Base-by-base conservation (phyloP, 2,113 vertebrate genomes). In the Dasyprocta punctata region DNA sequence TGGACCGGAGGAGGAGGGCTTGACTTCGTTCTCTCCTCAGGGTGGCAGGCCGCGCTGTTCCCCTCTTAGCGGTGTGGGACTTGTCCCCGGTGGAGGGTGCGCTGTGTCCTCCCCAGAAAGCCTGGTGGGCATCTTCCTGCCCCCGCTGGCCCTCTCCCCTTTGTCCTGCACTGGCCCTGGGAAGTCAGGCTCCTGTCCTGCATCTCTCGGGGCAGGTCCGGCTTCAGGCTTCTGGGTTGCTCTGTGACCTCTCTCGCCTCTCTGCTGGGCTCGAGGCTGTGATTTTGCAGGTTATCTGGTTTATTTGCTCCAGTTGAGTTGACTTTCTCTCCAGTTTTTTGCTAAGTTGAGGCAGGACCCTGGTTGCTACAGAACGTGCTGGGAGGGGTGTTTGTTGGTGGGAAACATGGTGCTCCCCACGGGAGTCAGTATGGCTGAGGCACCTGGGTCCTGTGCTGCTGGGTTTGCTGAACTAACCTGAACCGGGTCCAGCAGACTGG, bases 111-210 rank as follows among this genome's bases (percentile, higher is more conserved):
- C 24, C n/a, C n/a, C n/a, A n/a, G n/a, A n/a, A n/a, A n/a, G n/a
- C n/a, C n/a, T 38, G 26, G 13, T 44, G 38, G 71, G 58, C n/a
- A n/a, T n/a, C n/a, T n/a, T n/a, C n/a, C n/a, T n/a, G 2, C 12
- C 30, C 24, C 56, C 0, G 0, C 2, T 30, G 28, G 22, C 19
- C 0, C 10, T 28, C 26, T n/a, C 26, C 5, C 20, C 58, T 47
- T 63, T 20, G 30, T 54, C 20, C 4, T 12, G 6, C 4, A 5
- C 44, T 2, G 30, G 5, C 8, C 2, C 0, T 6, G 47, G 49
- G 26, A 58, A 67, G 63, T 36, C 1, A 16, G 75, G 7, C 41
- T 30, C 13, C 5, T 19, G 14, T 13, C n/a, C 52, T 41, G 47
- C 1, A 0, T 44, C 22, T 90, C 5, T 38, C 16, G 6, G 41